Evolutionary conservation across 2,888 invertebrate genomes (phyloP), one percentile per base, ranked within the genome.

Genomic region (Argyra leucocephala): DNA sequence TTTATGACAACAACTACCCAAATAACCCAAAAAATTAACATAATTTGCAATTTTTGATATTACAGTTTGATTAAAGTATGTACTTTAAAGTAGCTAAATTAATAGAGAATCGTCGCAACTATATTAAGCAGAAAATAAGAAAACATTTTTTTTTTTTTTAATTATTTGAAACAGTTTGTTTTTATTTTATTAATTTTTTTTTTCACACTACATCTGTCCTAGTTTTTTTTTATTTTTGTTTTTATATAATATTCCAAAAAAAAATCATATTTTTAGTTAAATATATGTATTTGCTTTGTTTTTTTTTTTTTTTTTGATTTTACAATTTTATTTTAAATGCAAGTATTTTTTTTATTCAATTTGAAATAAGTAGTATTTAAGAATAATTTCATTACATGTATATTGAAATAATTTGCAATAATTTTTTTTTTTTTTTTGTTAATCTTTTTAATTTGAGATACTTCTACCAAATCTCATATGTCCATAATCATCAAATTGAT

Each of bases 401-500:
- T 31, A 31, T 31, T 31, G 3, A 31, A 31, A 31, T 31, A 4
- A 6, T 10, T 31, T 31, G 31, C 10, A 31, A 31, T 31, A 31
- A 31, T 31, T 31, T 31, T 26, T 26, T 26, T 26, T 26, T 31
- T 31, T 31, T n/a, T n/a, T 18, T 48, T 15, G 48, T 48, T 48
- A 18, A 18, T 58, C n/a, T 9, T 22, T 58, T 58, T 58, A 58
- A 4, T 12, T 12, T 23, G 18, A 59, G 23, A 21, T 23, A 65
- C 84, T 84, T 68, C 87, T 82, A 15, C 89, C 89, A 72, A 88
- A 89, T 68, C 89, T 79, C 80, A 89, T 82, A 72, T 89, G 88
- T 1, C 89, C 89, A 71, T 89, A 90, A 74, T 89, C 89, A 70
- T 89, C 88, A 70, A 87, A 88, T 22, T 84, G 81, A 67, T 87